Conservation (phyloP, 2,797 vertebrate species). For the Dallia pectoralis region DNA sequence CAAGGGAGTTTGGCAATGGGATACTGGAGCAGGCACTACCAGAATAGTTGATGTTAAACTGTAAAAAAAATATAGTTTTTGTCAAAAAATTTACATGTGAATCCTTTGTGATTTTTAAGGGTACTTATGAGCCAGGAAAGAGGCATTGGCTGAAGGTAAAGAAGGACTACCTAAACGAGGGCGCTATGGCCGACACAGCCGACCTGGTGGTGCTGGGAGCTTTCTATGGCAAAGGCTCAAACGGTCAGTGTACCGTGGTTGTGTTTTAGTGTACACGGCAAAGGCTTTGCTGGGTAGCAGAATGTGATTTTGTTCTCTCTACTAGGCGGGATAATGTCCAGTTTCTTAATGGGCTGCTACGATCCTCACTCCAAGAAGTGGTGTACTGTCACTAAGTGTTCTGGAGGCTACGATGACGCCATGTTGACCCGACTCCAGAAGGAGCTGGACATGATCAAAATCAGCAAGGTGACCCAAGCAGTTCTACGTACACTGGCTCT, state of each 20-base stretch:
- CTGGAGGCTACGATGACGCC: conserved; percentile 93
- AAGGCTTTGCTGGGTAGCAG: neutral
- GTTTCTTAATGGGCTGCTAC: conserved; percentile 97
- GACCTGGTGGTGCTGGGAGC: conserved; percentile 97
- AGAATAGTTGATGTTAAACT: too few relatives aligned
- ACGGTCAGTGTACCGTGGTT: conserved; percentile 74
- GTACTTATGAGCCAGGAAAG: conserved; percentile 92
- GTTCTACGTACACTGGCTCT: neutral
- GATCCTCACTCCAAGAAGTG: conserved; percentile 89
- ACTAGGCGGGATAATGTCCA: conserved; percentile 98
- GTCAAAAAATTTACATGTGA: neutral
- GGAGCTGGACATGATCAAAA: conserved; percentile 95
- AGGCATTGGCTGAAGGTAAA: conserved; percentile 99
- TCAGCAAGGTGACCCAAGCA: conserved; percentile 85
- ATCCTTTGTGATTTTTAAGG: conserved; percentile 61
- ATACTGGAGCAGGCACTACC: neutral
- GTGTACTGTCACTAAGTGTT: conserved; percentile 98
- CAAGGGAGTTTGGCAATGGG: too few relatives aligned
- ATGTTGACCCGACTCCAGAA: conserved; percentile 90
- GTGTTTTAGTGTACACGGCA: neutral
- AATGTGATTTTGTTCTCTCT: neutral
- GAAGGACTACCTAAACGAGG: conserved; percentile 96
- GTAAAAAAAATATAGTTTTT: too few relatives aligned
- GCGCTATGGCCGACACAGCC: conserved; percentile 96
- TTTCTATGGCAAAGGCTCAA: conserved; percentile 96